A percentile compares a stretch with the other conserved stretches of the same genome.
phyloP scores from a whole-genome alignment of 2,888 invertebrate genomes.

The Crossocerus cetratus region DNA sequence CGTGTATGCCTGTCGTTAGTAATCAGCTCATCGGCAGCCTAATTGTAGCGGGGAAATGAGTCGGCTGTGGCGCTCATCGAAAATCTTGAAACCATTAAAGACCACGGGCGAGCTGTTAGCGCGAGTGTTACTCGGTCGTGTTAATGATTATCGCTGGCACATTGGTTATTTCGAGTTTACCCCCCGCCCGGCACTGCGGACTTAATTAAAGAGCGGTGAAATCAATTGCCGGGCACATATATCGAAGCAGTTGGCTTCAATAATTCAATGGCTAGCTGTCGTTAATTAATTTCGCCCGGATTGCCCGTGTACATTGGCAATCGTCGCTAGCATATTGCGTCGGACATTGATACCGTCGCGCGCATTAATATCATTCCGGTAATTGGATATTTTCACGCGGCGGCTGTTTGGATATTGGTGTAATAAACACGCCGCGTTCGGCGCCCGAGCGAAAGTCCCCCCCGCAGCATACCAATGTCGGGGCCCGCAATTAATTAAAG shows the following conservation, averaged over 20 bases:
- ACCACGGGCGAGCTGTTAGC: background rate
- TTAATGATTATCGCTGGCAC: background rate
- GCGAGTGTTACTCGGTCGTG: background rate
- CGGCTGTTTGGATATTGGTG: background rate
- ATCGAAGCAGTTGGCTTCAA: background rate
- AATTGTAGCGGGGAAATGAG: conserved; percentile 29
- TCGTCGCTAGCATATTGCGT: background rate
- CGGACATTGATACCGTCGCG: background rate
- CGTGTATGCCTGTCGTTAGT: conserved; percentile 48
- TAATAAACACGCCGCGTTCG: background rate
- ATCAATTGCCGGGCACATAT: background rate
- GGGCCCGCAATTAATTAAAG: background rate
- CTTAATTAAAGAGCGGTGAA: background rate
- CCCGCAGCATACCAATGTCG: background rate
- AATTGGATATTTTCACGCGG: background rate
- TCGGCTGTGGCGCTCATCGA: background rate
- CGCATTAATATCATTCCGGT: background rate
- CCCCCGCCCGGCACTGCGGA: no score
- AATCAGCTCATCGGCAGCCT: conserved; percentile 33
- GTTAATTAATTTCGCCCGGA: background rate
- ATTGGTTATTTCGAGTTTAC: background rate
- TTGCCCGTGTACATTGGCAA: background rate
- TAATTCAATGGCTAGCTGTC: background rate
- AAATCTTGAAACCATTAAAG: conserved; percentile 38
- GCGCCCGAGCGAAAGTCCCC: background rate